Percentiles rank a stretch among this genome's conserved stretches.
These are phyloP conservation scores for Eupithecia centaureata DNA, from an alignment of 2,888 invertebrate genomes.

Conservation along the genomic window DNA sequence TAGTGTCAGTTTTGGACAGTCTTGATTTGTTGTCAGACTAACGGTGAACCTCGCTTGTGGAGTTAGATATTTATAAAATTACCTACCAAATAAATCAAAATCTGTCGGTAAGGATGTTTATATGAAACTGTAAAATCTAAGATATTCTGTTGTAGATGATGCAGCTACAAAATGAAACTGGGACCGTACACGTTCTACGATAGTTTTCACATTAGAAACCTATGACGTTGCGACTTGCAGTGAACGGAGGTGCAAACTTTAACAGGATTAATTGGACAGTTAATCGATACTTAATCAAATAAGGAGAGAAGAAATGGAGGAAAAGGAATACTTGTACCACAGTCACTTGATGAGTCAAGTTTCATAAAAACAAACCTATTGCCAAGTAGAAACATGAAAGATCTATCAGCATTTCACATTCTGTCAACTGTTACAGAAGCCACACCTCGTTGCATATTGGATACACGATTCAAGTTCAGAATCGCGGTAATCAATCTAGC, in stretches of 20 bases:
- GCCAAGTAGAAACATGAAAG: not conserved
- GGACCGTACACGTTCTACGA: not conserved
- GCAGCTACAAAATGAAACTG: not conserved
- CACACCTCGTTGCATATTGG: conserved; percentile 66
- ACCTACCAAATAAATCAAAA: not conserved
- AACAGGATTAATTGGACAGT: not conserved
- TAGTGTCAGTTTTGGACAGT: too few relatives aligned
- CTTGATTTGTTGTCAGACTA: not conserved
- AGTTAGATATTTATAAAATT: not conserved
- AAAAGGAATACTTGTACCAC: not conserved
- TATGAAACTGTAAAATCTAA: not conserved
- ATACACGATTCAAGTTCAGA: conserved; percentile 48
- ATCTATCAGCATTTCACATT: conserved; percentile 10
- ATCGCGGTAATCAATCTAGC: conserved; percentile 47
- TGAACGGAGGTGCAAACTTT: not conserved
- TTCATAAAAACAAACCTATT: not conserved
- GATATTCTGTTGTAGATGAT: not conserved
- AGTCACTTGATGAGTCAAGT: not conserved
- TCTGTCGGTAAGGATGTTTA: not conserved
- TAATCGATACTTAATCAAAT: not conserved
- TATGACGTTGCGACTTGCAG: conserved; percentile 5
- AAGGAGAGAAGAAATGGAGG: not conserved
- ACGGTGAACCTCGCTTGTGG: not conserved
- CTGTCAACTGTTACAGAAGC: conserved; percentile 26
- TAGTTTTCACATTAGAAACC: not conserved